Conservation (phyloP, 2,113 vertebrate genomes). For the Callorhinus ursinus region DNA sequence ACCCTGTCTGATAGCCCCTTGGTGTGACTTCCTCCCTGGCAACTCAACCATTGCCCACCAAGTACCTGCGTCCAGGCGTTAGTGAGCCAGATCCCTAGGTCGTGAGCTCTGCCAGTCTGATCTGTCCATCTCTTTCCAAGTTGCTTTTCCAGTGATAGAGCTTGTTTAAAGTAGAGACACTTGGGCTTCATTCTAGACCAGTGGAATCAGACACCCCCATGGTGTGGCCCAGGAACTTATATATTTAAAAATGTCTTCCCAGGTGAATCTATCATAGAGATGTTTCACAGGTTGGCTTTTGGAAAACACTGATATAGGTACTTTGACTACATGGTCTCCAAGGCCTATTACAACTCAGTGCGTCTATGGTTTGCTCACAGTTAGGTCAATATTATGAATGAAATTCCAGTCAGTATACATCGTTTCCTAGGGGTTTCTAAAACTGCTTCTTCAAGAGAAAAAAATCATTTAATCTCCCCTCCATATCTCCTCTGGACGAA, state of each 20-base stretch:
- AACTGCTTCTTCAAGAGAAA: slow-evolving; percentile 34
- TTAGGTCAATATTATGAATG: background rate
- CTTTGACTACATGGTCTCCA: background rate
- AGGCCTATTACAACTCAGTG: background rate
- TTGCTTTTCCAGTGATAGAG: background rate
- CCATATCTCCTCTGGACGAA: background rate
- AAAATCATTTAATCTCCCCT: background rate
- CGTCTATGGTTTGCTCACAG: background rate
- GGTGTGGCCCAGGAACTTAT: background rate
- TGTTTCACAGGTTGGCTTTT: background rate
- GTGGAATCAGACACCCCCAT: background rate
- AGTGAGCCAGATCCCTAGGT: background rate
- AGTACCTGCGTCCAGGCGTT: background rate
- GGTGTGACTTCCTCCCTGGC: background rate
- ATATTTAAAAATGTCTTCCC: background rate
- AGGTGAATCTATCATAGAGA: background rate
- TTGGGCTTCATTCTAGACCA: background rate
- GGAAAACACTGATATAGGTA: background rate
- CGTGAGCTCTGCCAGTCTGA: background rate
- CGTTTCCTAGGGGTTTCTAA: slow-evolving; percentile 40
- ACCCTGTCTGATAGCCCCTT: background rate
- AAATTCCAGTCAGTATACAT: background rate
- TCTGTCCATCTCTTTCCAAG: background rate
- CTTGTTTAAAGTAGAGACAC: background rate
- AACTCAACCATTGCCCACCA: background rate